Conservation (phyloP, 2,797 vertebrate genomes). For the Ctenochaetus hawaiiensis region DNA sequence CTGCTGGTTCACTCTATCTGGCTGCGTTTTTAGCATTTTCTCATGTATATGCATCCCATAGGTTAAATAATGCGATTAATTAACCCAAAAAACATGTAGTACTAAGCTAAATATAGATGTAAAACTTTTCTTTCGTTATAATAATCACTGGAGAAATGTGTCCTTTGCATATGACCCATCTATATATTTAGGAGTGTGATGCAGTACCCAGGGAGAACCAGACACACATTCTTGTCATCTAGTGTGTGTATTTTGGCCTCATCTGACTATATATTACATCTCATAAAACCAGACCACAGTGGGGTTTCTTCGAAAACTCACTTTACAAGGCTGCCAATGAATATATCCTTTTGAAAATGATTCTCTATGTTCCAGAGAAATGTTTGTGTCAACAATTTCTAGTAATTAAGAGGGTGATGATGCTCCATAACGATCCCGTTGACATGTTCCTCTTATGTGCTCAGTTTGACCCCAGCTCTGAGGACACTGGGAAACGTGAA, state of each 20-base stretch:
- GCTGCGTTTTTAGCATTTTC: no score
- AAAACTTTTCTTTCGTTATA: neutral
- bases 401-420: neutral
- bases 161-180: neutral
- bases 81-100: no score
- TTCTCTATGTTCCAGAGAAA: neutral
- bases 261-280: neutral
- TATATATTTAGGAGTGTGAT: no score
- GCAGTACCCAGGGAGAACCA: no score
- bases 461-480: neutral
- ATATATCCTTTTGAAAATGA: neutral
- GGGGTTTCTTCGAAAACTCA: conserved; percentile 5
- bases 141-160: conserved; percentile 5
- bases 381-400: neutral
- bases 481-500: neutral
- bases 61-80: no score
- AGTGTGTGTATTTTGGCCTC: neutral
- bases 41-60: no score
- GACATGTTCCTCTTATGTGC: neutral
- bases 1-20: no score
- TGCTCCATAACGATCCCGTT: conserved; percentile 1
- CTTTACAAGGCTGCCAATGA: conserved; percentile 13
- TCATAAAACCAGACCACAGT: conserved; percentile 18
- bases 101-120: no score
- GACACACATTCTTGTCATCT: neutral